Conservation (phyloP, 1,140 invertebrate species). For the Pseudomyrmex concolor region DNA sequence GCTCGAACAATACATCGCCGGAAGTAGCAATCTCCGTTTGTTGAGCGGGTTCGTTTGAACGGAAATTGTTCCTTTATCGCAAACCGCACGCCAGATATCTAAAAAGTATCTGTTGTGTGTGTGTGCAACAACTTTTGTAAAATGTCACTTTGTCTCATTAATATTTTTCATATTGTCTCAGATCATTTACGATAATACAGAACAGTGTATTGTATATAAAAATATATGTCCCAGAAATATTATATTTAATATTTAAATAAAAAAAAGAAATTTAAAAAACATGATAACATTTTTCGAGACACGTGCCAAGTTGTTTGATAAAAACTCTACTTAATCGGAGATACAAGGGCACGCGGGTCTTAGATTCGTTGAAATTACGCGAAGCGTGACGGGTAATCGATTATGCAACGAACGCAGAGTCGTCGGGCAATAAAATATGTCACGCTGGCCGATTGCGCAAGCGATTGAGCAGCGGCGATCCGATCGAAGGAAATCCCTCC, state of each 20-base stretch:
- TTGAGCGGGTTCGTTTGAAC: conserved; percentile 65
- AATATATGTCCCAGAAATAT: no score
- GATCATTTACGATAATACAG: background rate
- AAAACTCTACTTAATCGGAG: background rate
- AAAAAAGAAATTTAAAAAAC: background rate
- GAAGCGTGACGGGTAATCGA: conserved; percentile 43
- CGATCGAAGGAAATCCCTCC: conserved; percentile 54
- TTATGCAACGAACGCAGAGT: conserved; percentile 34
- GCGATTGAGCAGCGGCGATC: conserved; percentile 24
- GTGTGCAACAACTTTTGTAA: background rate
- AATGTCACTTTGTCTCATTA: background rate
- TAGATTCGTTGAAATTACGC: conserved; percentile 29
- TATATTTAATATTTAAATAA: background rate
- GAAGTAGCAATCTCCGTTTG: conserved; percentile 77
- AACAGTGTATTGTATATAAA: background rate
- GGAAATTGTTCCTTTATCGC: conserved; percentile 81
- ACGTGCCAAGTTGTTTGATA: no score
- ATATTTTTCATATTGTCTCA: no score
- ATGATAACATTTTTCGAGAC: background rate
- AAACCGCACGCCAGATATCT: conserved; percentile 41
- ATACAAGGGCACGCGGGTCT: conserved; percentile 12
- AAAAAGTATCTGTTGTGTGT: background rate
- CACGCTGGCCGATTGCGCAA: conserved; percentile 48
- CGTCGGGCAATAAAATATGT: conserved; percentile 57
- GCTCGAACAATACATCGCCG: conserved; percentile 75